Base-by-base conservation (phyloP, 2,888 invertebrate genomes). In the Orthosia gothica region DNA sequence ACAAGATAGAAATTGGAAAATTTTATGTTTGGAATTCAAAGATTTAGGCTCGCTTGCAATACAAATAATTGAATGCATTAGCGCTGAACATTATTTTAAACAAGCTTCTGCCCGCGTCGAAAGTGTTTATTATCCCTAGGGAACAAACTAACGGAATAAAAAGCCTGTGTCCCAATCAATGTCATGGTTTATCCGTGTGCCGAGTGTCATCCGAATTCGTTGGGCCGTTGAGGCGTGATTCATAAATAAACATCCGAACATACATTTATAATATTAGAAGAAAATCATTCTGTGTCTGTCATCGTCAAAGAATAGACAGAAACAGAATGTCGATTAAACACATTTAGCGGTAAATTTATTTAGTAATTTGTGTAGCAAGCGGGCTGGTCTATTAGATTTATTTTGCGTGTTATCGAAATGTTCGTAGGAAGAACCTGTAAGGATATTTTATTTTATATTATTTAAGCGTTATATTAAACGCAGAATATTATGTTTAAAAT, bases 361-460 rank as follows among this genome's bases (percentile, higher is more conserved):
- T 55, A 55, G 45, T 45, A 7, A n/a, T 61, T 61, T 5, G 3
- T 58, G 3, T 5, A 15, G 13, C 45, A 61, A 61, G 45, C 20
- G 40, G 40, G 13, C 45, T 3, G 3, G 61, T 20, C 3, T 61
- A 61, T 45, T 45, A 45, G 45, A 9, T 61, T 18, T 23, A 18
- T 23, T 45, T 23, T 55, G 45, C 45, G 20, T 62, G 9, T 26
- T 32, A 9, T 16, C 32, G 32, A 47, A 47, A 13, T 5, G 18
- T 57, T 58, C 2, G 26, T 65, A 52, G 12, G 45, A 58, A 20
- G 57, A 74, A 76, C 75, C 59, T 16, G 0, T 52, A 13, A 1
- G 49, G 63, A 74, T 74, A 47, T 74, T 71, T 40, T 47, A 26
- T 59, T 58, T 57, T 59, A 40, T 54, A 50, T 20, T 74, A 20